These are phyloP conservation scores for Hiodon tergisus DNA, from an alignment of 2,113 vertebrate genomes.

Conservation along the genomic window DNA sequence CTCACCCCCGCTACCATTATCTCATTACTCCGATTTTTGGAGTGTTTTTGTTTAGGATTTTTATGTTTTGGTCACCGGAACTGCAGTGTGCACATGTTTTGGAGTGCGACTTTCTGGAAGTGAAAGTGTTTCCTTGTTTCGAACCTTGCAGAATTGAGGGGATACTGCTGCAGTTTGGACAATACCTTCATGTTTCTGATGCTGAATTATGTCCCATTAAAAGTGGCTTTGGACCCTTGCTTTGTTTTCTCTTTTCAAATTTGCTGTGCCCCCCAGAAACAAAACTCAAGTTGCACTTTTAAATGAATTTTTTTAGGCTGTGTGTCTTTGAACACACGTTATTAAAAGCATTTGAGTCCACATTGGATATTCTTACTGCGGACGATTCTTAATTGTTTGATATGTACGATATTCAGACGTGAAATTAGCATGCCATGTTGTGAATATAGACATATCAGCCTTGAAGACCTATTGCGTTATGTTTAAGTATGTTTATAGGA, in stretches of 20 bases:
- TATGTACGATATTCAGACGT: conserved; percentile 34
- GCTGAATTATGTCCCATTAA: not conserved
- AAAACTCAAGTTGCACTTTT: conserved; percentile 10
- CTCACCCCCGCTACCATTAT: not conserved
- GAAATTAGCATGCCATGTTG: conserved; percentile 33
- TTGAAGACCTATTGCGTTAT: conserved; percentile 37
- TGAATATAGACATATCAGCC: not conserved
- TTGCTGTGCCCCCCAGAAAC: conserved; percentile 2
- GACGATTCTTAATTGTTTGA: conserved; percentile 16
- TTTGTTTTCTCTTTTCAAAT: not conserved
- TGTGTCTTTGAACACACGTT: conserved; percentile 37
- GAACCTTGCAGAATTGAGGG: not conserved
- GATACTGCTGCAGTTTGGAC: not conserved
- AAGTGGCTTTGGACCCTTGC: not conserved
- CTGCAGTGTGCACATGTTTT: not conserved
- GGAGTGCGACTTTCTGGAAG: not conserved
- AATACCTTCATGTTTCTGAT: not conserved
- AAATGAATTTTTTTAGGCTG: conserved; percentile 21
- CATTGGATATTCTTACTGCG: conserved; percentile 48
- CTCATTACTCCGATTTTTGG: too few relatives aligned
- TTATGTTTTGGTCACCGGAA: not conserved
- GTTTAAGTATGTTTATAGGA: conserved; percentile 31
- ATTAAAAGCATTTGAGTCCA: conserved; percentile 46
- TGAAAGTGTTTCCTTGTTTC: not conserved
- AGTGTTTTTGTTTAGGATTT: too few relatives aligned